Base-by-base conservation (phyloP, 2,113 vertebrate species). In the Polypterus bichir region DNA sequence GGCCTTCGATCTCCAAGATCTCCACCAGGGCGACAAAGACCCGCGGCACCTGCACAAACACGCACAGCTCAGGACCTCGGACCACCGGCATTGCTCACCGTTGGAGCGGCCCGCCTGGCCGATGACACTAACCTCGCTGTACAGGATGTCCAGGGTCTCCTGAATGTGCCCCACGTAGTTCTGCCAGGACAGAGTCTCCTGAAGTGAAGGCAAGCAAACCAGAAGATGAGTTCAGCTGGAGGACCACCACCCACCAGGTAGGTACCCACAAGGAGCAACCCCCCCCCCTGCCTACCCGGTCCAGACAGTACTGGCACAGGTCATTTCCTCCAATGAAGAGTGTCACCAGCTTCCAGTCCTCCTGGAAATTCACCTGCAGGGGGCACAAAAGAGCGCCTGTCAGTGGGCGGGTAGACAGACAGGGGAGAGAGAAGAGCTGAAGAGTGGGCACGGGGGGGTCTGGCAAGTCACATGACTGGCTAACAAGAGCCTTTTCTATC, bases 301-400 rank as follows among this genome's bases (percentile, higher is more conserved):
- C 76, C 48, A 84, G 70, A 65, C 94, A 98, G 81, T 91, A 93
- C 62, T 83, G 84, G 72, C 96, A 98, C 59, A 98, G 73, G 78
- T 98, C 93, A 0, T 86, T 93, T 69, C 76, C 78, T 69, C 96
- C 96, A 49, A 95, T 72, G 46, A 98, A 86, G 65, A 98, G 64
- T 1, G 93, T 98, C 74, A 98, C 81, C 74, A 98, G 72, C 77
- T 98, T 98, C 94, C 96, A 98, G 69, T 97, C 93, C 4, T 87
- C 76, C 57, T 89, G 62, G 71, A 92, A 89, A 73, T 91, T 76
- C 63, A 97, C 85, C 3, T 79, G 65, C 93, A 97, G 60, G 61
- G 6, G 61, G 67, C n/a, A 66, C 44, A 70, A 59, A 8, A 63
- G 66, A 64, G 27, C 27, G 27, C 27, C 27, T 27, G 27, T 27